phyloP scores from a whole-genome alignment of 2,888 invertebrate species.

The Perdita meconis region DNA sequence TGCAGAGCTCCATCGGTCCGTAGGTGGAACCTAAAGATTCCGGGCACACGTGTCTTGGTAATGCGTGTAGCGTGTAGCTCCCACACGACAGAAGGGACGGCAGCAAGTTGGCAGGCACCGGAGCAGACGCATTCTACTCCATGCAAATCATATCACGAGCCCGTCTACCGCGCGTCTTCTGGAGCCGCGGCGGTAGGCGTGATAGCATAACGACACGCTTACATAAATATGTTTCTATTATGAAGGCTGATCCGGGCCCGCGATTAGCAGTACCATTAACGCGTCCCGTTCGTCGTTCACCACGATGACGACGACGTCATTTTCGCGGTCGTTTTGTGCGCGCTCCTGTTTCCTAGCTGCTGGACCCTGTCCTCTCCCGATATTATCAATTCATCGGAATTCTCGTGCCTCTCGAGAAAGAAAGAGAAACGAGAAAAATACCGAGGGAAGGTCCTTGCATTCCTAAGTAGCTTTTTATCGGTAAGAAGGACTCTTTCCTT shows the following conservation, averaged over 20 bases:
- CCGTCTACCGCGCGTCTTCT: slow-evolving; percentile 67
- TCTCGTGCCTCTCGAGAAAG: background rate
- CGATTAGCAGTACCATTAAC: slow-evolving; percentile 51
- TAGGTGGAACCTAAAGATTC: slow-evolving; percentile 65
- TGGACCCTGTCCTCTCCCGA: background rate
- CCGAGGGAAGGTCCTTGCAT: background rate
- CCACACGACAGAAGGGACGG: slow-evolving; percentile 61
- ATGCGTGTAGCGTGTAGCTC: slow-evolving; percentile 63
- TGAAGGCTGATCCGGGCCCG: slow-evolving; percentile 48
- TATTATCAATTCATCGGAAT: background rate
- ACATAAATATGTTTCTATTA: slow-evolving; percentile 67
- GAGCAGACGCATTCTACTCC: slow-evolving; percentile 74
- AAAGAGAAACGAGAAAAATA: background rate
- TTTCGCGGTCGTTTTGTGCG: slow-evolving; percentile 14
- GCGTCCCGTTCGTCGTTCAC: slow-evolving; percentile 6
- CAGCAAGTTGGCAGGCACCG: slow-evolving; percentile 65
- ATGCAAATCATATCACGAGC: slow-evolving; percentile 82
- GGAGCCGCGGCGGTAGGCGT: slow-evolving; percentile 56
- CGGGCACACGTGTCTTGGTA: slow-evolving; percentile 61
- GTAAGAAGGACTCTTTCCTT: background rate
- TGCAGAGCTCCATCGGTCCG: slow-evolving; percentile 64
- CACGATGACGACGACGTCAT: slow-evolving; percentile 2
- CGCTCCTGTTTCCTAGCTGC: background rate
- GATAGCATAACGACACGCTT: slow-evolving; percentile 70
- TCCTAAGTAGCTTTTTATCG: background rate